Percentiles rank a stretch among this genome's conserved stretches.
These are phyloP conservation scores for Saccostrea echinata DNA, from an alignment of 1,140 invertebrate genomes.

Conservation along the genomic window DNA sequence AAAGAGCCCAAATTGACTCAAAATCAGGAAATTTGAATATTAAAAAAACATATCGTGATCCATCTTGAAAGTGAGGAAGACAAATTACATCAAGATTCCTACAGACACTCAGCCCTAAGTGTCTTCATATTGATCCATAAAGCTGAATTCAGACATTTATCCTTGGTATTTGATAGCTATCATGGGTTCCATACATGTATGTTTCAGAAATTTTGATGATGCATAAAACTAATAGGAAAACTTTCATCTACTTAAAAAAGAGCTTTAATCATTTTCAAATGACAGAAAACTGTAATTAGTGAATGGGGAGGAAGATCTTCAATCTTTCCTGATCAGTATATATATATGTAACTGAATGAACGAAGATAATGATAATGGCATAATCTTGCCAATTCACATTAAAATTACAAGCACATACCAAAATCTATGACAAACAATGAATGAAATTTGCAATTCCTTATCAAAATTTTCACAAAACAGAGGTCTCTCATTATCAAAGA, in stretches of 20 bases:
- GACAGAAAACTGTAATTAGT: too few species aligned
- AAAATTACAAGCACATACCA: too few species aligned
- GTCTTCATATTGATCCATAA: slow-evolving; percentile 20
- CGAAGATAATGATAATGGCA: too few species aligned
- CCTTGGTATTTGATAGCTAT: background rate
- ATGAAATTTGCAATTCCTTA: too few species aligned
- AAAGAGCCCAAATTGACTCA: background rate
- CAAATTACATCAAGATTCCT: slow-evolving; percentile 3
- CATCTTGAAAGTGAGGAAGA: background rate
- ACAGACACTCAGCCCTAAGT: background rate
- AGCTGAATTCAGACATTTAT: slow-evolving; percentile 24
- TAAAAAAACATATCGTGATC: background rate
- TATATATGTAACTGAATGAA: too few species aligned
- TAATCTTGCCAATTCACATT: too few species aligned
- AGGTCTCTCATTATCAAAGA: too few species aligned
- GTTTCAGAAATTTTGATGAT: background rate
- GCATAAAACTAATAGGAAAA: background rate
- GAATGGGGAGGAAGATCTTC: too few species aligned
- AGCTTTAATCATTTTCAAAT: background rate
- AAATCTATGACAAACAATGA: too few species aligned
- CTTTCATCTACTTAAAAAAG: too few species aligned
- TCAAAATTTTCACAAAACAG: too few species aligned
- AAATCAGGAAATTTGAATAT: background rate
- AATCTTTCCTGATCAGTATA: too few species aligned
- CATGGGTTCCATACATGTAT: background rate